These are phyloP conservation scores for Aculops lycopersici DNA, from an alignment of 1,140 invertebrate genomes.

Conservation along the genomic window DNA sequence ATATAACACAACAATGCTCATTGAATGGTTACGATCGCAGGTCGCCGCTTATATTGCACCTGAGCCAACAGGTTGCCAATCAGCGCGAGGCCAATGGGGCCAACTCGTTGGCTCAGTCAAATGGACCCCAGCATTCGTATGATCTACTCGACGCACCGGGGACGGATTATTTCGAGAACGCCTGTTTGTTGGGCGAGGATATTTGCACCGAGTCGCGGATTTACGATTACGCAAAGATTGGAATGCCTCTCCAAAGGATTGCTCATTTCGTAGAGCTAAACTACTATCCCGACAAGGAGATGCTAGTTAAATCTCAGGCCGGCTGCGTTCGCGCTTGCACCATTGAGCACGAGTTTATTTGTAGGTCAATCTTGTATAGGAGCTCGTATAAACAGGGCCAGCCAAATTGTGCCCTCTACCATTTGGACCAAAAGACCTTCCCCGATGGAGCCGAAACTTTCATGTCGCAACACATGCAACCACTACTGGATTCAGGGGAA, in stretches of 20 bases:
- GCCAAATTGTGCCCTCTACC: slow-evolving; percentile 53
- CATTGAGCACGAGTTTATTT: slow-evolving; percentile 66
- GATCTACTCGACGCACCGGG: slow-evolving; percentile 58
- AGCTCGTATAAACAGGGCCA: slow-evolving; percentile 12
- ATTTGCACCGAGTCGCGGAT: slow-evolving; percentile 41
- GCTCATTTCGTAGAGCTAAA: slow-evolving; percentile 60
- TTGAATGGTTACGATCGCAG: slow-evolving; percentile 54
- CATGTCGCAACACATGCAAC: slow-evolving; percentile 43
- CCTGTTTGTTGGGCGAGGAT: slow-evolving; percentile 41
- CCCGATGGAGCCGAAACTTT: slow-evolving; percentile 65
- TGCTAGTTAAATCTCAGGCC: slow-evolving; percentile 34
- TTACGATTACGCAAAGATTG: slow-evolving; percentile 43
- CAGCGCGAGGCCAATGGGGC: not conserved
- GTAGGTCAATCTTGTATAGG: slow-evolving; percentile 46
- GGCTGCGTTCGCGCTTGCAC: slow-evolving; percentile 59
- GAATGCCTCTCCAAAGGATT: slow-evolving; percentile 55
- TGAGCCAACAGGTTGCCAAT: not conserved
- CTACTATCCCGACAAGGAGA: slow-evolving; percentile 69
- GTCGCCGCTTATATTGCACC: slow-evolving; percentile 27
- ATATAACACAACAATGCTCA: slow-evolving; percentile 57
- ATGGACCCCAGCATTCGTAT: no score
- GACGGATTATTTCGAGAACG: slow-evolving; percentile 74
- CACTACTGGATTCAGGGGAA: slow-evolving; percentile 59
- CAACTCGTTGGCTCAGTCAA: no score
- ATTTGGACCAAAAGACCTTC: slow-evolving; percentile 59